Base-by-base conservation (phyloP, 92 coral and sea anemone species). In the Actinernus sp. region DNA sequence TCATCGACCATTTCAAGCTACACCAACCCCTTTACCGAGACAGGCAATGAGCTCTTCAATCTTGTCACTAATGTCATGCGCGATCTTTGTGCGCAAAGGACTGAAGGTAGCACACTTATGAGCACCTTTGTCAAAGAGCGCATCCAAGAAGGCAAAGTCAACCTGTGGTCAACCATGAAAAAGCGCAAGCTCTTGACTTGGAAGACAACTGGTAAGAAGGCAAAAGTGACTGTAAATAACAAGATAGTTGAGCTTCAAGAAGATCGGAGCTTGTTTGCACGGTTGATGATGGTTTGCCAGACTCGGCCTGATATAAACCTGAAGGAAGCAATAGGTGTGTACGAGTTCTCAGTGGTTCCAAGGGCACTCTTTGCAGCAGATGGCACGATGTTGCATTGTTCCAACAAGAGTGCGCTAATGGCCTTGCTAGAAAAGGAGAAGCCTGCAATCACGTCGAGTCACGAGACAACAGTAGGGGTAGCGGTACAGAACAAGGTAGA, bases 101-200 rank as follows among this genome's bases (percentile, higher is more conserved):
- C 31, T 14, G 30, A 33, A 32, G 78, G 68, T 20, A 33, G 40
- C 5, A 72, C 16, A 32, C 70, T 47, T 12, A 27, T 71, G 25
- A 45, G 40, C 8, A 69, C 32, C n/a, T 54, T 69, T 37, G 34
- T 69, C 3, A 25, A 24, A 10, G 78, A 70, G n/a, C 31, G 82
- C 16, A 55, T 75, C 31, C 24, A 43, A 39, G 38, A 63, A 17
- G 57, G 20, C 4, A 65, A 76, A 23, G 48, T 56, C 31, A 79
- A 44, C 37, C 19, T 70, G 36, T 60, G 80, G 56, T 36, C 80
- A 2, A 14, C 18, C 1, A 40, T 61, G 48, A 61, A 59, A 39
- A 70, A 71, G 63, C 31, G 79, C n/a, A 62, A 71, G 52, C 47
- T 79, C 2, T 50, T 79, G 11, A 60, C 80, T 3, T 71, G 65